phyloP scores from a whole-genome alignment of 2,888 invertebrate species.

The Phyllotreta cruciferae region DNA sequence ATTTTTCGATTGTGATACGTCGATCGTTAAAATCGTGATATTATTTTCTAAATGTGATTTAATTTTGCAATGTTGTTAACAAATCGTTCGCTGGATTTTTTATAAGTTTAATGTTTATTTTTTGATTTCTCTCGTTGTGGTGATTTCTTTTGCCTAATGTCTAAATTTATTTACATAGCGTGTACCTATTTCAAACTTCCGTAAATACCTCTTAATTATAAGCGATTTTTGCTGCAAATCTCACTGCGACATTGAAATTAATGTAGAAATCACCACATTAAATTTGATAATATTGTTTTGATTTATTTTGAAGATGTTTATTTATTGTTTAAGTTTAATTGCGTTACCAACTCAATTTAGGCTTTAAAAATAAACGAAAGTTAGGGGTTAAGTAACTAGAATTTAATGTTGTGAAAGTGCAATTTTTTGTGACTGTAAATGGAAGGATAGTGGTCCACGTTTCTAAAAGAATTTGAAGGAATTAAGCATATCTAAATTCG shows the following conservation, averaged over 20 bases:
- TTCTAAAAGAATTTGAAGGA: slow-evolving; percentile 3
- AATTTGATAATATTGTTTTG: slow-evolving; percentile 32
- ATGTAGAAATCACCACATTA: too few species aligned
- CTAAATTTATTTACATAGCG: slow-evolving; percentile 6
- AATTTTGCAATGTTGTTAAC: slow-evolving; percentile 40
- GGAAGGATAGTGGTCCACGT: slow-evolving; percentile 22
- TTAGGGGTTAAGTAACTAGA: slow-evolving; percentile 8
- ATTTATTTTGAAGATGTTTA: slow-evolving; percentile 39
- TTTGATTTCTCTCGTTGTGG: neutral
- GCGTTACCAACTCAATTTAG: slow-evolving; percentile 46
- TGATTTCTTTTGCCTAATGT: slow-evolving; percentile 3
- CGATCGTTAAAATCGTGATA: slow-evolving; percentile 33
- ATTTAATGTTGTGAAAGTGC: slow-evolving; percentile 42
- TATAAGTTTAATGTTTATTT: slow-evolving; percentile 19
- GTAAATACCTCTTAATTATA: neutral
- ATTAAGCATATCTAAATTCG: neutral
- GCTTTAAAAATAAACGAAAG: slow-evolving; percentile 35
- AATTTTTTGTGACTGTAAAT: slow-evolving; percentile 35
- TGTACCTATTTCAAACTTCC: too few species aligned
- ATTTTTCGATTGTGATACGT: slow-evolving; percentile 1
- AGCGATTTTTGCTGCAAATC: too few species aligned
- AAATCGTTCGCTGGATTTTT: slow-evolving; percentile 23
- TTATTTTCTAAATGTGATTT: slow-evolving; percentile 42
- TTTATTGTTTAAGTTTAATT: slow-evolving; percentile 41
- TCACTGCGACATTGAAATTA: too few species aligned